Base-by-base conservation (phyloP, 2,113 vertebrate species). In the Pedionomus torquatus region DNA sequence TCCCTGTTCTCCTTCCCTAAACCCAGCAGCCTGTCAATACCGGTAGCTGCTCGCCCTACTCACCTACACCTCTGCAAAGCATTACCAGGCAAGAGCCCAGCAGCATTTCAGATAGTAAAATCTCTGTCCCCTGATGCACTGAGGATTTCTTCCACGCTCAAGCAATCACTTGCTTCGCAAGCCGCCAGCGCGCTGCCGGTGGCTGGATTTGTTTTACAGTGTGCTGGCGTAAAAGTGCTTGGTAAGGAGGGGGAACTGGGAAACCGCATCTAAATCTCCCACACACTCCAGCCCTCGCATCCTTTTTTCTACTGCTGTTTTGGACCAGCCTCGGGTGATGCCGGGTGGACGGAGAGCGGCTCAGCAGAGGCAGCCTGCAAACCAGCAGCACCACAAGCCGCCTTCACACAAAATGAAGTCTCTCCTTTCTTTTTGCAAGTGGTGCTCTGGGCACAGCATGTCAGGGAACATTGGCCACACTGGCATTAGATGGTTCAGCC, bases 271-370 rank as follows among this genome's bases (percentile, higher is more conserved):
- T 71, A 33, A 31, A 78, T 33, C 37, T 63, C 54, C 52, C 25
- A 37, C 14, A 46, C 35, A 39, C 64, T 14, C 6, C 49, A 77
- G 49, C 58, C 51, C 66, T 89, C 46, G 4, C 1, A 8, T 54
- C 13, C 7, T 33, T 70, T 68, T 81, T 63, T 6, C 39, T 71
- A 14, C 64, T 68, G 39, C 31, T 1, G 0, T 28, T 58, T 57
- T 58, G 46, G 69, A 89, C n/a, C 2, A 4, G 39, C 8, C 44
- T 63, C 0, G 0, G 20, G 55, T 0, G 0, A 75, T 35, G 33
- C 15, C 0, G 7, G 16, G 30, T 63, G 6, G 54, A 70, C 28
- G 16, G 44, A 94, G 19, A 43, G n/a, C 33, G 63, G 80, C 68
- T 75, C 52, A 58, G 31, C 5, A 17, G 17, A 87, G 33, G n/a